Conservation (phyloP, 2,113 vertebrate species). For the Globicephala melas region DNA sequence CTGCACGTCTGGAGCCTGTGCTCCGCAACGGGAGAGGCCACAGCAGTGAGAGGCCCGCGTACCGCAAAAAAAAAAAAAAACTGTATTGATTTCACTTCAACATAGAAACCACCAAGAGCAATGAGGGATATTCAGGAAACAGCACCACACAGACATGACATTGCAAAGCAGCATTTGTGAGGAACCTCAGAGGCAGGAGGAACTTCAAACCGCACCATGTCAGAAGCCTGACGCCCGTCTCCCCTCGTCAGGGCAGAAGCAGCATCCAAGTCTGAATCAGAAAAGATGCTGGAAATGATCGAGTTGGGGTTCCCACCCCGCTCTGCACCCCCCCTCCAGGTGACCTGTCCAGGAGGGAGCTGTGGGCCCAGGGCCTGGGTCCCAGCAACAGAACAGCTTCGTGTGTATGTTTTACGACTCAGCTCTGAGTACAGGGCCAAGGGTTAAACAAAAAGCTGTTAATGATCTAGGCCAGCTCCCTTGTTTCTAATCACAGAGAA, state of each 20-base stretch:
- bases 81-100: not conserved
- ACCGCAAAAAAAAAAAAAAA: too few relatives aligned
- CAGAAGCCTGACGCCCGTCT: not conserved
- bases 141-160: not conserved
- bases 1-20: too few relatives aligned
- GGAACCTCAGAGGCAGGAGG: not conserved
- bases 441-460: too few relatives aligned
- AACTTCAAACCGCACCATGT: not conserved
- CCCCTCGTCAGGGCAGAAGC: not conserved
- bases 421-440: not conserved
- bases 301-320: accelerated
- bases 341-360: not conserved
- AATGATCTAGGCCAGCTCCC: not conserved
- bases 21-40: too few relatives aligned
- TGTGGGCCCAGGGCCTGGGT: too few relatives aligned
- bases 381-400: not conserved
- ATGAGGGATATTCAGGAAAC: not conserved
- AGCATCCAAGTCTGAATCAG: not conserved
- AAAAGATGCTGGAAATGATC: accelerated
- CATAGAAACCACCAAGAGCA: not conserved
- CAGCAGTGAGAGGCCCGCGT: too few relatives aligned
- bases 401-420: not conserved
- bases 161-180: not conserved
- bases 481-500: not conserved
- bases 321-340: accelerated